Evolutionary conservation across 2,113 vertebrate genomes (phyloP).

Genomic region (Phrynosoma blainvillii): DNA sequence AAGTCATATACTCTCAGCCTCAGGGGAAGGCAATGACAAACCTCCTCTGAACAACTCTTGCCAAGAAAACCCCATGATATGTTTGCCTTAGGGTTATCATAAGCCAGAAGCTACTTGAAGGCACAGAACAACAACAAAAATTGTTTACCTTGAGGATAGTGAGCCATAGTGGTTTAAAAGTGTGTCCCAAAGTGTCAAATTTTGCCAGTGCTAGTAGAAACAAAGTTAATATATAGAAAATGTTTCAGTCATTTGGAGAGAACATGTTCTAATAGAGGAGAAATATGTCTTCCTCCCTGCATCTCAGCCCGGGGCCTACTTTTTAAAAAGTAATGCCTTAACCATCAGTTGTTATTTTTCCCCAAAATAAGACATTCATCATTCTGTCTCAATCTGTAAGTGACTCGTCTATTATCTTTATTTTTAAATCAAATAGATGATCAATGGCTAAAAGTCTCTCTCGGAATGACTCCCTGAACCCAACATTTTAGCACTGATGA

Average conservation of each 20-base stretch:
- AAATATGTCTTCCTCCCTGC: constrained; percentile 13
- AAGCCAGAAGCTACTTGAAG: no score
- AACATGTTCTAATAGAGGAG: neutral
- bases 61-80: no score
- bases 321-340: no score
- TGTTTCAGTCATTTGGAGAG: neutral
- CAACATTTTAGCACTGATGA: neutral
- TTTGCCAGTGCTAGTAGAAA: constrained; percentile 36
- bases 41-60: no score
- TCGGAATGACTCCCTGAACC: no score
- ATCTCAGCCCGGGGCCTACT: neutral
- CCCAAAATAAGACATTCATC: neutral
- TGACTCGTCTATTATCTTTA: no score
- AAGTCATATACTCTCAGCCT: no score
- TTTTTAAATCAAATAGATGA: no score
- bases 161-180: constrained; percentile 23
- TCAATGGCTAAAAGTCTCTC: no score
- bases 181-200: neutral
- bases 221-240: constrained; percentile 24
- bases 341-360: neutral
- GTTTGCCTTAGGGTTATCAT: no score
- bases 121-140: no score
- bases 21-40: no score
- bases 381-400: neutral
- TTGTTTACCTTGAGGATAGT: neutral